Conservation (phyloP, 2,113 vertebrate species). For the Chamaea fasciata region DNA sequence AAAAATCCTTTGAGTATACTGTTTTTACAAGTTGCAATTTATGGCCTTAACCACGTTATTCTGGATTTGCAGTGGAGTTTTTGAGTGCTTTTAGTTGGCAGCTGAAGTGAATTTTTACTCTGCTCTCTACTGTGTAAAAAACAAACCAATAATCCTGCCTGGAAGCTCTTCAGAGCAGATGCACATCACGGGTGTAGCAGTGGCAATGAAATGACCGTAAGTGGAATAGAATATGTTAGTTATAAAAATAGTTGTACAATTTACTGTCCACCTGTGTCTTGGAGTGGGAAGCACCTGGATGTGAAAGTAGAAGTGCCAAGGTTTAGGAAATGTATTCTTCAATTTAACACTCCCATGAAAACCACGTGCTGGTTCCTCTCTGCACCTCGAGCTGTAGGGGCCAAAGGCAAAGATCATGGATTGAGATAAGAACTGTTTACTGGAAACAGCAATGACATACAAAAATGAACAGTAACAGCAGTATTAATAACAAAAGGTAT, state of each 20-base stretch:
- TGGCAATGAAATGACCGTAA: background rate
- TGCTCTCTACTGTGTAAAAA: background rate
- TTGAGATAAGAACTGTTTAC: background rate
- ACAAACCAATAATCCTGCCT: background rate
- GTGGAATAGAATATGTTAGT: background rate
- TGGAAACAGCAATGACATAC: background rate
- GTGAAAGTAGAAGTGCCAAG: background rate
- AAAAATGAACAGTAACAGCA: background rate
- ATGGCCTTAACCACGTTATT: background rate
- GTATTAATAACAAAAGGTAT: background rate
- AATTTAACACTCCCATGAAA: background rate
- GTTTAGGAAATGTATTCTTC: background rate
- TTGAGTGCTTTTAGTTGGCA: background rate
- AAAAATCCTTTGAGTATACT: background rate
- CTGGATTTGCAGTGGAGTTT: background rate
- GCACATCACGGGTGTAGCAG: background rate
- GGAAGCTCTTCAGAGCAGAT: background rate
- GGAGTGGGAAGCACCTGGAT: background rate
- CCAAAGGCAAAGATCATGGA: background rate
- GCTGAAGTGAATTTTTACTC: background rate
- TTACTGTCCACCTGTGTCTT: background rate
- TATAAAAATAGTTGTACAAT: background rate
- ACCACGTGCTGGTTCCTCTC: fast-evolving
- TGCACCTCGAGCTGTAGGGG: background rate
- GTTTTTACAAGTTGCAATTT: background rate